Percentiles rank a stretch among this genome's conserved stretches.
phyloP scores from a whole-genome alignment of 2,888 invertebrate species.

The Megalurothrips usitatus region DNA sequence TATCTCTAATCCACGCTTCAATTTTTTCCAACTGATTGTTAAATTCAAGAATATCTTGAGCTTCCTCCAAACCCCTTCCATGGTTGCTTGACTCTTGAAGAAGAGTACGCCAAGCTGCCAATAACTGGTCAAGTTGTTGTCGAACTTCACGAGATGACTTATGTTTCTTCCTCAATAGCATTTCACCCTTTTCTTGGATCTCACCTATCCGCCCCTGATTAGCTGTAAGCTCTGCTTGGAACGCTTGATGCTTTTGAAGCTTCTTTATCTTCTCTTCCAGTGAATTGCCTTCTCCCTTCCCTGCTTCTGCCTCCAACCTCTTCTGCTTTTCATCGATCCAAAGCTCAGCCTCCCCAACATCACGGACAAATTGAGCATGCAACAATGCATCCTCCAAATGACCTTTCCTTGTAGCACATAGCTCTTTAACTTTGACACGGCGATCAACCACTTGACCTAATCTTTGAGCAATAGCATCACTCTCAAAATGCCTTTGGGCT shows the following conservation, averaged over 20 bases:
- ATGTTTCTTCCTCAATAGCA: slow-evolving; percentile 65
- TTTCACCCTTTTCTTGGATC: slow-evolving; percentile 62
- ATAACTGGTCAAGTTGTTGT: slow-evolving; percentile 63
- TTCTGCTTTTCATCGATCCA: slow-evolving; percentile 92
- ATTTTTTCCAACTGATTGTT: slow-evolving; percentile 94
- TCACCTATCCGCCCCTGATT: slow-evolving; percentile 81
- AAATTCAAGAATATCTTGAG: slow-evolving; percentile 94
- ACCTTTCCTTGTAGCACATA: slow-evolving; percentile 62
- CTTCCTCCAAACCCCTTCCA: slow-evolving; percentile 88
- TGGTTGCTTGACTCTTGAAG: slow-evolving; percentile 64
- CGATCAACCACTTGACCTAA: slow-evolving; percentile 69
- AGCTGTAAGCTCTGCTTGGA: slow-evolving; percentile 86
- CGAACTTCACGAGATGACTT: slow-evolving; percentile 65
- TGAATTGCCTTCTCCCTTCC: slow-evolving; percentile 65
- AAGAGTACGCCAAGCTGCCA: slow-evolving; percentile 70
- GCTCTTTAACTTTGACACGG: slow-evolving; percentile 59
- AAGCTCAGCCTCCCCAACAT: slow-evolving; percentile 82
- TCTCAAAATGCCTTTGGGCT: slow-evolving; percentile 87
- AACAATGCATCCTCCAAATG: slow-evolving; percentile 73
- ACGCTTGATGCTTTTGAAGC: slow-evolving; percentile 89
- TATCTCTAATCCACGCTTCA: slow-evolving; percentile 95
- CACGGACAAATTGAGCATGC: slow-evolving; percentile 85
- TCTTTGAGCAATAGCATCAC: slow-evolving; percentile 69
- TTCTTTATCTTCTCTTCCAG: slow-evolving; percentile 94
- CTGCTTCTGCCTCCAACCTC: slow-evolving; percentile 74